A percentile compares a stretch with the other conserved stretches of the same genome.
Conservation (phyloP, 1,140 invertebrate genomes). For the Hypothenemus hampei region DNA sequence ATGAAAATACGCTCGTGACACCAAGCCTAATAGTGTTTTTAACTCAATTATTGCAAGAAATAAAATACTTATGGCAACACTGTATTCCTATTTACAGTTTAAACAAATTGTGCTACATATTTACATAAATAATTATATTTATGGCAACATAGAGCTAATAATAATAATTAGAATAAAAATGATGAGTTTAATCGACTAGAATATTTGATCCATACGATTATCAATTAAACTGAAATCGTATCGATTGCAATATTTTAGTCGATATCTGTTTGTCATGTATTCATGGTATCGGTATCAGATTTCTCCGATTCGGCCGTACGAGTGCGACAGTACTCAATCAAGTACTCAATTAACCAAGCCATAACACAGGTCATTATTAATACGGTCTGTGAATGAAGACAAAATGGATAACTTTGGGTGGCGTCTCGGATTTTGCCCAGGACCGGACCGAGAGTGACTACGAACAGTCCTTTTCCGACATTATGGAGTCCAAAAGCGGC, state of each 20-base stretch:
- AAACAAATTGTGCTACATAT: no score
- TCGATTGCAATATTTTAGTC: conserved; percentile 28
- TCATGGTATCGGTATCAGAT: conserved; percentile 35
- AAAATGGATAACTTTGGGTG: conserved; percentile 62
- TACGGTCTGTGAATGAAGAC: conserved; percentile 65
- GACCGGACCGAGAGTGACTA: conserved; percentile 60
- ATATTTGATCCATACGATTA: no score
- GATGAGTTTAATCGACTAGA: no score
- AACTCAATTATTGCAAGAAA: no score
- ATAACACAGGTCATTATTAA: conserved; percentile 61
- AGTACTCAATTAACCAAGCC: conserved; percentile 64
- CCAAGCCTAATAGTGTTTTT: no score
- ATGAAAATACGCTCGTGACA: no score
- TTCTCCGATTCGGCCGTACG: conserved; percentile 27
- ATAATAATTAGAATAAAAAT: no score
- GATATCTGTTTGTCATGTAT: conserved; percentile 41
- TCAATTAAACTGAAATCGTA: conserved; percentile 10
- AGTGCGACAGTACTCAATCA: conserved; percentile 40
- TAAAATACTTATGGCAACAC: no score
- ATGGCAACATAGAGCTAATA: no score
- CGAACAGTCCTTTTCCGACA: conserved; percentile 69
- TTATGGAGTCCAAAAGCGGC: conserved; percentile 71
- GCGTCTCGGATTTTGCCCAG: conserved; percentile 65
- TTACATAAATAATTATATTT: no score
- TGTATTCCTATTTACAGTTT: no score